phyloP scores from a whole-genome alignment of 2,888 invertebrate species.

The Scaeva pyrastri region DNA sequence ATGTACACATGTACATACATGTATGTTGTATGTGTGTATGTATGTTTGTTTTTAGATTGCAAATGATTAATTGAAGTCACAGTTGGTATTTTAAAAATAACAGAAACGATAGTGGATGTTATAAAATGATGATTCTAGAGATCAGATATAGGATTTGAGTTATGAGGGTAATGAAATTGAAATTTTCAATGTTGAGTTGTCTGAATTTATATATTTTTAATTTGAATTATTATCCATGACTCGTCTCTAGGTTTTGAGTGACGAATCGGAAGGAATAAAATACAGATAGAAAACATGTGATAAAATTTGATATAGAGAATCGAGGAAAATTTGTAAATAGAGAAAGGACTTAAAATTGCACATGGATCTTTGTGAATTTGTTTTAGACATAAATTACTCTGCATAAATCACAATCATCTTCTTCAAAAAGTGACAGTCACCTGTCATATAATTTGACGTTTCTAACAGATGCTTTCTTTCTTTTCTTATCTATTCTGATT shows the following conservation, averaged over 20 bases:
- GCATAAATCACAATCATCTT: too few species aligned
- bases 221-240: constrained; percentile 21
- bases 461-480: too few species aligned
- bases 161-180: constrained; percentile 66
- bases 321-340: too few species aligned
- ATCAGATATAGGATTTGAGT: constrained; percentile 55
- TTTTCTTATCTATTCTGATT: too few species aligned
- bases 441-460: too few species aligned
- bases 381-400: too few species aligned
- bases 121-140: constrained; percentile 1
- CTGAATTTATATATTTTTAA: constrained; percentile 38
- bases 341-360: too few species aligned
- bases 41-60: constrained; percentile 30
- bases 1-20: too few species aligned
- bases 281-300: neutral
- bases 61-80: constrained; percentile 68
- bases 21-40: too few species aligned
- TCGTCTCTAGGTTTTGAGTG: neutral
- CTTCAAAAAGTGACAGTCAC: too few species aligned
- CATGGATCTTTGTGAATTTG: too few species aligned
- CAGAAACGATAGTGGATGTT: neutral
- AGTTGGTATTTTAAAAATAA: constrained; percentile 25
- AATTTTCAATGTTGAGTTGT: constrained; percentile 55
- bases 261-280: neutral
- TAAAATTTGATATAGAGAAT: too few species aligned